Percentiles rank a stretch among this genome's conserved stretches.
These are phyloP conservation scores for Brachycybe producta DNA, from an alignment of 2,888 invertebrate genomes.

Conservation along the genomic window DNA sequence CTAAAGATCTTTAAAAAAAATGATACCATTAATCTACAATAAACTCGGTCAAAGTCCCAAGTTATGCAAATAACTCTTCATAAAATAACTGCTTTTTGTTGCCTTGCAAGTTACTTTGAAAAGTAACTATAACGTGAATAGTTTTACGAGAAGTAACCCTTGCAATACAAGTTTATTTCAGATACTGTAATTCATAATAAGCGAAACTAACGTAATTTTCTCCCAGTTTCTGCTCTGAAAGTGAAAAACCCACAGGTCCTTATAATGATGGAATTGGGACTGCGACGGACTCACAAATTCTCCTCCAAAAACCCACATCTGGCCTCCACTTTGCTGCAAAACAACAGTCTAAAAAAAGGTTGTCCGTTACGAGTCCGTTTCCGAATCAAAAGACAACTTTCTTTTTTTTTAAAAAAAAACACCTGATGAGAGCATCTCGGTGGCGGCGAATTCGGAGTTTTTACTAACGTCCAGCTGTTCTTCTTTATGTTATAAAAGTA, in stretches of 20 bases:
- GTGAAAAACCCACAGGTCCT: constrained; percentile 77
- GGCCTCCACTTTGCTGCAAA: constrained; percentile 58
- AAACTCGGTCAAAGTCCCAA: too few species aligned
- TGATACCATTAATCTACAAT: neutral
- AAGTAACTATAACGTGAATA: too few species aligned
- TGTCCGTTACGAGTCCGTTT: neutral
- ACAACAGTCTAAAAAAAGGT: constrained; percentile 45
- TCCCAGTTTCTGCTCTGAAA: constrained; percentile 67
- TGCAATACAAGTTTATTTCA: too few species aligned
- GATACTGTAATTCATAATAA: too few species aligned
- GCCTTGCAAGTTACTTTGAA: too few species aligned
- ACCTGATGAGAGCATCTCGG: constrained; percentile 78
- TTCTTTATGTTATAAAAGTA: constrained; percentile 65
- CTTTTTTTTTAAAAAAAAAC: neutral
- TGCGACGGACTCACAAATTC: constrained; percentile 83
- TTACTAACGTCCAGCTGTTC: constrained; percentile 64
- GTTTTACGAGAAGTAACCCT: too few species aligned
- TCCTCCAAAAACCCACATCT: constrained; percentile 73
- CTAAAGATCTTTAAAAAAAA: constrained; percentile 42
- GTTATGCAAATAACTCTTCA: neutral
- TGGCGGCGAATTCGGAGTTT: constrained; percentile 71
- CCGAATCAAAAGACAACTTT: neutral
- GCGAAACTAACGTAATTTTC: constrained; percentile 46
- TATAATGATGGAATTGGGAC: constrained; percentile 84
- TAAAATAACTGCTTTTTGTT: neutral